Percentiles rank a stretch among this genome's conserved stretches.
Conservation (phyloP, 1,140 invertebrate genomes). For the Pseudomyrmex flavicornis region DNA sequence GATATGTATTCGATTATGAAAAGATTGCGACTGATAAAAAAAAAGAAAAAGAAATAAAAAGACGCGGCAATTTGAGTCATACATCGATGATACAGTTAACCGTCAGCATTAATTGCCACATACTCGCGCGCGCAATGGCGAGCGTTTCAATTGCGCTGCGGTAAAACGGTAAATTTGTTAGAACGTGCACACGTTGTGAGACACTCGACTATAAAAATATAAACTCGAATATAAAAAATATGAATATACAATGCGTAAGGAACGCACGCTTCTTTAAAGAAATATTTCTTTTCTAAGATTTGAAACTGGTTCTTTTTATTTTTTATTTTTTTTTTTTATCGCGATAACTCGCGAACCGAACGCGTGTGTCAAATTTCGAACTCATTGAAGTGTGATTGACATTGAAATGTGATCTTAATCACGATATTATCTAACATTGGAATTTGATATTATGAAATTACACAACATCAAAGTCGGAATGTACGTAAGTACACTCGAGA, state of each 20-base stretch:
- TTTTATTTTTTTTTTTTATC: neutral
- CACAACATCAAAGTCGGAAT: neutral
- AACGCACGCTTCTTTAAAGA: too few relatives aligned
- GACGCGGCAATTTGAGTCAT: constrained; percentile 13
- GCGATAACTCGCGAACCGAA: neutral
- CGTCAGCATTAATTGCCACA: constrained; percentile 13
- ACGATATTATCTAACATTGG: neutral
- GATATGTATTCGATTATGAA: neutral
- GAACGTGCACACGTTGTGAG: neutral
- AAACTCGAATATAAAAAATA: neutral
- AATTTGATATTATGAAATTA: neutral
- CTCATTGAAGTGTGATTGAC: neutral
- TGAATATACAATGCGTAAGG: too few relatives aligned
- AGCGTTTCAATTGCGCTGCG: neutral
- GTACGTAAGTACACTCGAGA: neutral
- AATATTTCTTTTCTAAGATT: too few relatives aligned
- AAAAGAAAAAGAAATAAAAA: neutral
- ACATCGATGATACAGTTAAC: constrained; percentile 34
- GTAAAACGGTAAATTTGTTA: constrained; percentile 26
- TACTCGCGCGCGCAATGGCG: neutral
- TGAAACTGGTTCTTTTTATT: too few relatives aligned
- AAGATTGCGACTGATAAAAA: neutral
- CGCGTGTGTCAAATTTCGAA: neutral
- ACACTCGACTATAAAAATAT: neutral
- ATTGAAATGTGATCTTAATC: neutral